A percentile compares a stretch with the other conserved stretches of the same genome.
Evolutionary conservation across 1,140 invertebrate species (phyloP).

Genomic region (Drosophila subpulchrella): DNA sequence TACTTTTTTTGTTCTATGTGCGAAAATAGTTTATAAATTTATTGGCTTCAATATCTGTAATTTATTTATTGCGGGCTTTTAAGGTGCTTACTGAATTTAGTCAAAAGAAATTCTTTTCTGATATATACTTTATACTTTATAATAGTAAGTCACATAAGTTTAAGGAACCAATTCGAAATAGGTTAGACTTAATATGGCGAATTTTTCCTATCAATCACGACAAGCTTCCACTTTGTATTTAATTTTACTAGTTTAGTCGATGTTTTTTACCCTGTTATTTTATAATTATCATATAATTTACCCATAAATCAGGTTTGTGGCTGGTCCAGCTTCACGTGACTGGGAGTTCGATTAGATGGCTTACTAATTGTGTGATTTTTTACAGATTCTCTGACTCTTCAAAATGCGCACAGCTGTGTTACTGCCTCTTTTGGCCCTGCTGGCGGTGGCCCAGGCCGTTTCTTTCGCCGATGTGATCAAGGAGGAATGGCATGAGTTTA

Average conservation of each 20-base stretch:
- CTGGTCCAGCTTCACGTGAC: constrained; percentile 28
- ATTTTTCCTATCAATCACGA: too few relatives aligned
- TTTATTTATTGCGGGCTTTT: too few relatives aligned
- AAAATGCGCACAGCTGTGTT: constrained; percentile 85
- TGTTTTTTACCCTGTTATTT: not conserved
- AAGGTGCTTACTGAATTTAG: too few relatives aligned
- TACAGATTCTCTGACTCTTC: constrained; percentile 15
- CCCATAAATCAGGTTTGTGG: constrained; percentile 14
- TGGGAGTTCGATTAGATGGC: not conserved
- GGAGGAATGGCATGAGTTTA: constrained; percentile 91
- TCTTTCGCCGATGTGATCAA: constrained; percentile 89
- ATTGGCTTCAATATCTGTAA: too few relatives aligned
- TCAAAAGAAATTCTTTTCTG: too few relatives aligned
- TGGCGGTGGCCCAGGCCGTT: constrained; percentile 86
- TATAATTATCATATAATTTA: not conserved
- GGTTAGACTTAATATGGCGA: too few relatives aligned
- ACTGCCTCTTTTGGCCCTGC: constrained; percentile 83
- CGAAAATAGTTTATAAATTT: too few relatives aligned
- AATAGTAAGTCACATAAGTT: too few relatives aligned
- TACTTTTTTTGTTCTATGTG: too few relatives aligned
- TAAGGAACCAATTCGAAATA: too few relatives aligned
- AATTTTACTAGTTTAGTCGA: not conserved
- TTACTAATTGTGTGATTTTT: constrained; percentile 17
- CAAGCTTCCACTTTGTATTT: too few relatives aligned
- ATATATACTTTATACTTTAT: too few relatives aligned